Conservation (phyloP, 2,888 invertebrate genomes). For the Thymelicus sylvestris region DNA sequence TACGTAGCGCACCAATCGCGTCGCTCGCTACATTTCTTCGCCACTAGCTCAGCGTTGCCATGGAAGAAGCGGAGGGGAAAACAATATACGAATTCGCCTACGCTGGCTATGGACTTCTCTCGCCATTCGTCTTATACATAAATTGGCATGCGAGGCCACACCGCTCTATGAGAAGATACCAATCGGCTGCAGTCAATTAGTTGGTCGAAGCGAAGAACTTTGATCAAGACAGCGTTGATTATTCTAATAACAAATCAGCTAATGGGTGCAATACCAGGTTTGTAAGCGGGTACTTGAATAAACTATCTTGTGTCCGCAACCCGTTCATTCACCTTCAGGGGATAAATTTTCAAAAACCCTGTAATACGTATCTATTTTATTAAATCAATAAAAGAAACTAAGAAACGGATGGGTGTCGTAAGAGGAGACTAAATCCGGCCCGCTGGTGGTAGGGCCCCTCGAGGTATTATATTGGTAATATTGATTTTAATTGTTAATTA, state of each 20-base stretch:
- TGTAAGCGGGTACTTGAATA: neutral
- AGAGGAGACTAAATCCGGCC: too few species aligned
- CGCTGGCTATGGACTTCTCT: slow-evolving; percentile 57
- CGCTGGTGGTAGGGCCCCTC: too few species aligned
- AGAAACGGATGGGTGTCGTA: too few species aligned
- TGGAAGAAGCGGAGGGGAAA: slow-evolving; percentile 77
- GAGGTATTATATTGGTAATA: too few species aligned
- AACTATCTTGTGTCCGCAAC: too few species aligned
- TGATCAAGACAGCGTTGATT: slow-evolving; percentile 27
- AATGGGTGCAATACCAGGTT: neutral
- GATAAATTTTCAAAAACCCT: too few species aligned
- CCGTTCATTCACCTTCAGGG: too few species aligned
- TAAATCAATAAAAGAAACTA: too few species aligned
- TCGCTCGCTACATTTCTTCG: slow-evolving; percentile 52
- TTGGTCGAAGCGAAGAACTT: slow-evolving; percentile 44
- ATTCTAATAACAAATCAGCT: neutral
- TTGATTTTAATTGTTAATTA: too few species aligned
- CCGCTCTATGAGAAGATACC: slow-evolving; percentile 63
- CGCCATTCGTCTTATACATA: slow-evolving; percentile 63
- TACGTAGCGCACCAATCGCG: slow-evolving; percentile 62
- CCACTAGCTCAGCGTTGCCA: slow-evolving; percentile 61
- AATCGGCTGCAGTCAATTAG: slow-evolving; percentile 59
- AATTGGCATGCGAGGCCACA: slow-evolving; percentile 66
- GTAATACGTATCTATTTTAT: too few species aligned
- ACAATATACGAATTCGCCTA: slow-evolving; percentile 64